These are phyloP conservation scores for Lumbricus terrestris DNA, from an alignment of 2,888 invertebrate genomes.

Conservation along the genomic window DNA sequence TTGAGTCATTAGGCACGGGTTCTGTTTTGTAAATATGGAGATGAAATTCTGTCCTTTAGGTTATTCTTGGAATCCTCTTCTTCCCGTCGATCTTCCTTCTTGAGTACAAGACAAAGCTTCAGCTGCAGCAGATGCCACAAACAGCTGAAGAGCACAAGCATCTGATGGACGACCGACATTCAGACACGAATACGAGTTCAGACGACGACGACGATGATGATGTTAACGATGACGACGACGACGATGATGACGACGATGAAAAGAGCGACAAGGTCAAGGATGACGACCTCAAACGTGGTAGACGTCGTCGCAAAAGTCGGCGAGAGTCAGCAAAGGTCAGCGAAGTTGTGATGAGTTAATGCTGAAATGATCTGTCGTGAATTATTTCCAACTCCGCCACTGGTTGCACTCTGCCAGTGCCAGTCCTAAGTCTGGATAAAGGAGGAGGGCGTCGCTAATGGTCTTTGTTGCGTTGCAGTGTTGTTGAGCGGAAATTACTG, in stretches of 20 bases:
- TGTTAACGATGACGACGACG: conserved; percentile 19
- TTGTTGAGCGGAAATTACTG: too few relatives aligned
- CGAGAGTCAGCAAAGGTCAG: conserved; percentile 3
- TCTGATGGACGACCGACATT: background rate
- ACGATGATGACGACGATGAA: conserved; percentile 19
- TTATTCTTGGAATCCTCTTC: conserved; percentile 82
- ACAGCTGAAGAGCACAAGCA: conserved; percentile 89
- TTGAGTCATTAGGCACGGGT: too few relatives aligned
- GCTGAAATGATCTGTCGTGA: too few relatives aligned
- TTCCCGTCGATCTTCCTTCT: conserved; percentile 81
- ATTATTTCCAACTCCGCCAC: too few relatives aligned
- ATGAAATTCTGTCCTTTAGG: conserved; percentile 64
- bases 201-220: conserved; percentile 20
- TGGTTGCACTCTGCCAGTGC: too few relatives aligned
- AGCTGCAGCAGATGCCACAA: conserved; percentile 95
- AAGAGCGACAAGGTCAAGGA: background rate
- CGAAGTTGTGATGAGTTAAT: background rate
- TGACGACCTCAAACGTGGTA: background rate
- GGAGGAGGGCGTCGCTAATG: too few relatives aligned
- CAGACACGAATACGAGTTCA: background rate
- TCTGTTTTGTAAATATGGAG: background rate
- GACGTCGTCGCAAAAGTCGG: background rate
- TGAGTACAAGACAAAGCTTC: conserved; percentile 81
- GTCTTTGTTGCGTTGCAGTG: too few relatives aligned
- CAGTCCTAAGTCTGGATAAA: too few relatives aligned